Conservation (phyloP, 2,888 invertebrate species). For the Ormyrus pomaceus region DNA sequence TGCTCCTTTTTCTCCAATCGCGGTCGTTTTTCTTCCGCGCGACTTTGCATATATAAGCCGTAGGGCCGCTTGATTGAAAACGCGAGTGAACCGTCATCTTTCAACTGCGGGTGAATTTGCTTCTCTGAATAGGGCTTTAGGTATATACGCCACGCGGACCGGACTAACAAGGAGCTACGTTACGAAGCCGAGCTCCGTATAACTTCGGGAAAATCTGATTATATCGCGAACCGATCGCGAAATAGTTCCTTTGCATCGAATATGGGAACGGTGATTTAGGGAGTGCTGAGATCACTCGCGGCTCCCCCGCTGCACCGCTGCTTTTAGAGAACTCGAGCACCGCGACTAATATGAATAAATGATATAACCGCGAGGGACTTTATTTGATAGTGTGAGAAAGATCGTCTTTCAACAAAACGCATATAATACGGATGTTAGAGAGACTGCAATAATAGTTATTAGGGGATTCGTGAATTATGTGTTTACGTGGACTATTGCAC, state of each 20-base stretch:
- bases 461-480: no score
- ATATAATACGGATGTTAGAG: no score
- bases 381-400: no score
- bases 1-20: neutral
- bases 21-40: constrained; percentile 24
- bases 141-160: no score
- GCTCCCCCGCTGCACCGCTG: neutral
- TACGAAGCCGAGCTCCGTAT: no score
- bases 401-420: no score
- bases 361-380: no score
- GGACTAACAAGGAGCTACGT: no score
- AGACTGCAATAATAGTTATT: no score
- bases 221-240: neutral
- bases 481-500: no score
- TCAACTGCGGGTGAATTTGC: neutral
- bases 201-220: neutral
- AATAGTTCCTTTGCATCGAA: neutral
- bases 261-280: constrained; percentile 1
- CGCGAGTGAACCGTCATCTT: constrained; percentile 25
- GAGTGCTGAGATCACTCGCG: neutral
- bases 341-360: no score
- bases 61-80: constrained; percentile 3
- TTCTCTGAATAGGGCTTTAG: neutral
- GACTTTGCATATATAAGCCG: constrained; percentile 4
- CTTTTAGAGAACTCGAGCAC: no score